These are phyloP conservation scores for Umimayanthus chanpuru DNA, from an alignment of 92 coral and sea anemone species.

Conservation along the genomic window DNA sequence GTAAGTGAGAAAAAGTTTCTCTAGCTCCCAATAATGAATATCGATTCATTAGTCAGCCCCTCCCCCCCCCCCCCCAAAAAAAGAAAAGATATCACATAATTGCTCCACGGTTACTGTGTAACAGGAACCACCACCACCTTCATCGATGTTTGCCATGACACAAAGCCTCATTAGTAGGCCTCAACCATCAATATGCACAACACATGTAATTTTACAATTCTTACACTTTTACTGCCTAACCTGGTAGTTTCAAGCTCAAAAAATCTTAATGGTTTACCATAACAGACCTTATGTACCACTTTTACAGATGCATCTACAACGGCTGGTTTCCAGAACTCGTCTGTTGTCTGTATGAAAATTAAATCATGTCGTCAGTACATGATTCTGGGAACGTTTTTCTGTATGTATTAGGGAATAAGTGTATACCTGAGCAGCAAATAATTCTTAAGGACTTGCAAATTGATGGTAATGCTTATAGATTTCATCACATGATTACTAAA, in stretches of 20 bases:
- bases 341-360: constrained; percentile 75
- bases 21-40: no score
- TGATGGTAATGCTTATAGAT: no score
- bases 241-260: neutral
- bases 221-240: neutral
- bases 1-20: no score
- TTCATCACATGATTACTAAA: no score
- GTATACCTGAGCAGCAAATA: neutral
- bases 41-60: no score
- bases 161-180: neutral
- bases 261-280: neutral
- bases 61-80: no score
- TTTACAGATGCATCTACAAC: constrained; percentile 81
- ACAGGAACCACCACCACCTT: no score
- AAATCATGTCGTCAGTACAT: neutral
- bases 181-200: neutral
- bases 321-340: constrained; percentile 83
- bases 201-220: neutral
- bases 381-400: no score
- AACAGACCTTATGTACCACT: constrained; percentile 82
- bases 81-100: no score
- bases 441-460: neutral
- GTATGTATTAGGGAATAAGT: neutral
- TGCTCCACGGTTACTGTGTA: no score
- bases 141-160: no score